These are phyloP conservation scores for Cervus canadensis DNA, from an alignment of 2,113 vertebrate genomes.

Conservation along the genomic window DNA sequence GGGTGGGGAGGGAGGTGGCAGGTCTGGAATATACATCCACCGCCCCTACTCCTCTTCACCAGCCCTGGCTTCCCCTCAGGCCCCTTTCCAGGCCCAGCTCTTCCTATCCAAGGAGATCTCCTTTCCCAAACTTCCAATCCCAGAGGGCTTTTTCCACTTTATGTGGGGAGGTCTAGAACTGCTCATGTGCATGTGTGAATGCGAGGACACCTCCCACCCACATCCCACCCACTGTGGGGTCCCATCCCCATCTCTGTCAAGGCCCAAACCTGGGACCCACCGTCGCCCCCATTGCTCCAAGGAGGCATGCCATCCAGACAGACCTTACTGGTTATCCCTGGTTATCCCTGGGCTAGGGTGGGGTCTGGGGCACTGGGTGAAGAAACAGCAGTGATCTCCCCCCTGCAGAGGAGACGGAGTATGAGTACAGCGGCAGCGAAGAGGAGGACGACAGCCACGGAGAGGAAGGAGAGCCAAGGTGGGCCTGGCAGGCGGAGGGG, in stretches of 20 bases:
- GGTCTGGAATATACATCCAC: neutral
- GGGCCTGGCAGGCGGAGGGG: neutral
- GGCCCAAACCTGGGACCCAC: neutral
- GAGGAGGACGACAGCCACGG: conserved; percentile 93
- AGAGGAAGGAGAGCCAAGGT: conserved; percentile 94
- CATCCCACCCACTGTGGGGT: fast-evolving
- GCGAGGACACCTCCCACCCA: fast-evolving
- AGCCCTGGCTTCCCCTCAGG: neutral
- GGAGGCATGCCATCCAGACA: neutral
- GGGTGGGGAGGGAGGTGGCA: fast-evolving
- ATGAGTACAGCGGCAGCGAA: conserved; percentile 94
- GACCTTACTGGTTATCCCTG: neutral
- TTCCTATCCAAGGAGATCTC: neutral
- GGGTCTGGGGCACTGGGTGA: conserved; percentile 2
- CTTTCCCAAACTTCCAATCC: neutral
- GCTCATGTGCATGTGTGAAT: neutral
- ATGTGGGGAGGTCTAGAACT: neutral
- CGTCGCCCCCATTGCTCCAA: neutral
- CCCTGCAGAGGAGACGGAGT: conserved; percentile 90
- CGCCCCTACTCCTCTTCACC: neutral
- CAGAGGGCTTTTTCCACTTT: neutral
- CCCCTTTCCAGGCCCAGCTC: neutral
- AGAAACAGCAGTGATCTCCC: neutral
- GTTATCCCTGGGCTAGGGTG: neutral
- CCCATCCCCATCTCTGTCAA: neutral